Percentiles rank a stretch among this genome's conserved stretches.
Evolutionary conservation across 2,113 vertebrate species (phyloP).

Genomic region (Neolamprologus tretocephalus): DNA sequence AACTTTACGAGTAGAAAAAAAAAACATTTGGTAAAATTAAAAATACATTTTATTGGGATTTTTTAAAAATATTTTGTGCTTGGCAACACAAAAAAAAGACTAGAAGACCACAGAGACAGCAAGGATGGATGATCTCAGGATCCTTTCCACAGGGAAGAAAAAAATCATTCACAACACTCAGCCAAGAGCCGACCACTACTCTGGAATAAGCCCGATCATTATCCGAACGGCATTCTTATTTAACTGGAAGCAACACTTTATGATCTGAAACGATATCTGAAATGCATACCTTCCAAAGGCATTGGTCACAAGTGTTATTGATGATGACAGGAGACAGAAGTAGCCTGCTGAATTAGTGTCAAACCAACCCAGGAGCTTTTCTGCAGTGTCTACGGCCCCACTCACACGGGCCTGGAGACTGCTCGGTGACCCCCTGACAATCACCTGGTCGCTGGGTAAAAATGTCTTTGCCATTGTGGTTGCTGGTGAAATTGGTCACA

Average conservation of each 20-base stretch:
- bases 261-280: not conserved
- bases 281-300: not conserved
- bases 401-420: not conserved
- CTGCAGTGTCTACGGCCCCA: not conserved
- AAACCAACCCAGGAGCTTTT: not conserved
- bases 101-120: not conserved
- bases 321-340: not conserved
- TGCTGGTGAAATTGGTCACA: not conserved
- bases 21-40: rapidly evolving
- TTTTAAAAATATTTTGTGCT: rapidly evolving
- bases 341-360: not conserved
- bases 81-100: not conserved
- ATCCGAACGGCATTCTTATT: not conserved
- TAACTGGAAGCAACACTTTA: not conserved
- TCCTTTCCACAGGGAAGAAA: not conserved
- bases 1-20: not conserved
- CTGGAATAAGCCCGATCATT: not conserved
- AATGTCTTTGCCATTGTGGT: not conserved
- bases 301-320: not conserved
- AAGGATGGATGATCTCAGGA: not conserved
- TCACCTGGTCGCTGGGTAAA: not conserved
- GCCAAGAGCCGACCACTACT: not conserved
- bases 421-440: not conserved
- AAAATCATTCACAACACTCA: not conserved
- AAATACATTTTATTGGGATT: not conserved